Base-by-base conservation (phyloP, 2,888 invertebrate genomes). In the Drosophila greeni region DNA sequence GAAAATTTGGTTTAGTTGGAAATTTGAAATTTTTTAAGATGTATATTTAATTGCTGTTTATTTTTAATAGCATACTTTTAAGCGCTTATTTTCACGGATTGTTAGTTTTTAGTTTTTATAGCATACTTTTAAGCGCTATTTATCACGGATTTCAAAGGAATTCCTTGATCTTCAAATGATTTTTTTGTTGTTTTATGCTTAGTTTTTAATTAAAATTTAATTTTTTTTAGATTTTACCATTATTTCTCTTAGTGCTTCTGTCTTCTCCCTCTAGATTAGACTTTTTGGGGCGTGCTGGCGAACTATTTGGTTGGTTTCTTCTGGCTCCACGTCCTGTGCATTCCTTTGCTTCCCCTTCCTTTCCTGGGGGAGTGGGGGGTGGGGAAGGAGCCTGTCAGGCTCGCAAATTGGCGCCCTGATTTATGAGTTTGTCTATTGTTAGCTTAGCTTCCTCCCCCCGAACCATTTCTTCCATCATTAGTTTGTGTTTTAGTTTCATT, bases 341-440 rank as follows among this genome's bases (percentile, higher is more conserved):
- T 29, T 18, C 5, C 18, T 7, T 47, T n/a, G 20, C 31, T 31
- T 39, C 65, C 69, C 9, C 8, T 24, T n/a, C 23, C 12, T 67
- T n/a, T n/a, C n/a, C n/a, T n/a, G n/a, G n/a, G n/a, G n/a, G n/a
- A n/a, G n/a, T n/a, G n/a, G 56, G 68, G 64, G 57, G 70, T 59
- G 61, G n/a, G n/a, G n/a, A 23, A 4, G 20, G 7, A 52, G 58
- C 51, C 80, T 81, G 84, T 84, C 81, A 81, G 74, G 52, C 66
- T 52, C 65, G 52, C 77, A 84, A 81, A 84, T 82, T 84, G 84
- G 81, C 81, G 81, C 84, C 70, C 74, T 81, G 81, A 81, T 81
- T 81, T 81, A 81, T 84, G 85, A 73, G 59, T 80, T 84, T 75
- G 74, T 75, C 77, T 72, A 76, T 82, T 75, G 75, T 75, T 72